Percentiles rank a stretch among this genome's conserved stretches.
Evolutionary conservation across 2,797 vertebrate genomes (phyloP).

Genomic region (Choloepus didactylus): DNA sequence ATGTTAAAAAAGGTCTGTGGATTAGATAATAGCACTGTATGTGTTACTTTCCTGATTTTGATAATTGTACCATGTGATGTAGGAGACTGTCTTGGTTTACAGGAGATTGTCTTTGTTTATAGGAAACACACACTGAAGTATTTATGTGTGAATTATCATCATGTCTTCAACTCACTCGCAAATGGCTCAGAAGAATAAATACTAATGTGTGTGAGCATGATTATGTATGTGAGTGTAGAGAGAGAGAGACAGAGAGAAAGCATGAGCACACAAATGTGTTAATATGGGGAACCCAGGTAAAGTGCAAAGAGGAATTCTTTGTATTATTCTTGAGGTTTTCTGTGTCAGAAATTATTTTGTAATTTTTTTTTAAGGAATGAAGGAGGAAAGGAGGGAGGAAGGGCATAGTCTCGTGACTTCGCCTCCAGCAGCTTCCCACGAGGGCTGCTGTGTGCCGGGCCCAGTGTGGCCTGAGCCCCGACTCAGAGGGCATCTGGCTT

Average conservation of each 20-base stretch:
- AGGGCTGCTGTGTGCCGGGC: accelerated
- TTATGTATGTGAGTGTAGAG: not conserved
- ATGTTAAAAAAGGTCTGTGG: not conserved
- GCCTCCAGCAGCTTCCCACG: accelerated
- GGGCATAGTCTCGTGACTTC: too few relatives aligned
- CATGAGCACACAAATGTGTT: not conserved
- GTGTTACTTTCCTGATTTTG: accelerated
- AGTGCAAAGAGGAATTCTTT: not conserved
- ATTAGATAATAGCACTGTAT: accelerated
- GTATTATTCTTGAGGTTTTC: not conserved
- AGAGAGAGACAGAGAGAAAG: not conserved
- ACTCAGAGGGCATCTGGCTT: accelerated
- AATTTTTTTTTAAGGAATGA: not conserved
- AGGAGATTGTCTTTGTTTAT: not conserved
- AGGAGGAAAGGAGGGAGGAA: not conserved
- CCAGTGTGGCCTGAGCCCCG: not conserved
- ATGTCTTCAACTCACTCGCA: not conserved
- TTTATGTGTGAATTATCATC: not conserved
- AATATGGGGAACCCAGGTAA: not conserved
- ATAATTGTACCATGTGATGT: accelerated
- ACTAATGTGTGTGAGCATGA: too few relatives aligned
- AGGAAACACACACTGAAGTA: not conserved
- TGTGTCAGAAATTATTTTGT: not conserved
- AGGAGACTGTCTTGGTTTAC: not conserved
- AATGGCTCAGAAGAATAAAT: not conserved